Percentiles rank a stretch among this genome's conserved stretches.
phyloP scores from a whole-genome alignment of 2,797 vertebrate species.

The Moxostoma hubbsi region DNA sequence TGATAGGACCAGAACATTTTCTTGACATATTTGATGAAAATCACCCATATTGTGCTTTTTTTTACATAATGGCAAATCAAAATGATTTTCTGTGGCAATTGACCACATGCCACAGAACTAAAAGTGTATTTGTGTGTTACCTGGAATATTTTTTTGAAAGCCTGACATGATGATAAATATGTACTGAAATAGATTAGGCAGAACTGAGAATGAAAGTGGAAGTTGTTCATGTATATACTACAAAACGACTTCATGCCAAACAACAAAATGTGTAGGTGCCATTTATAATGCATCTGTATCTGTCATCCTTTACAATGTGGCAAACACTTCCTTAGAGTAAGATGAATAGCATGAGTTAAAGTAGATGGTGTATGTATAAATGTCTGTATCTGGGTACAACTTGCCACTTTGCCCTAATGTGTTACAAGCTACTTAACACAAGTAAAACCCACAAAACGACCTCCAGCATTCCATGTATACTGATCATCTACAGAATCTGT shows the following conservation, averaged over 20 bases:
- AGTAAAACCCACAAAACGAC: background rate
- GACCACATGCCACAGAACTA: background rate
- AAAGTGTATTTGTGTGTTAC: background rate
- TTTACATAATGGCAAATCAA: no score
- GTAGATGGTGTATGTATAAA: constrained; percentile 10
- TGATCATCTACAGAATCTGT: background rate
- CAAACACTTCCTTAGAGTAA: background rate
- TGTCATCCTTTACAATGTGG: constrained; percentile 1
- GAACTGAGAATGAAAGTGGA: background rate
- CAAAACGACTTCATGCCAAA: background rate
- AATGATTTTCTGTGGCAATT: background rate
- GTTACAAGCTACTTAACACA: background rate
- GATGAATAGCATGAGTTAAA: background rate
- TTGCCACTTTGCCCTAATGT: background rate
- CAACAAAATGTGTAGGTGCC: background rate
- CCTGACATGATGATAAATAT: background rate
- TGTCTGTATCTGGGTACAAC: background rate
- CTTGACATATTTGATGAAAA: no score
- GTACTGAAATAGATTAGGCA: background rate
- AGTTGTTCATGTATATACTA: background rate
- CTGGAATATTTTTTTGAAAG: background rate
- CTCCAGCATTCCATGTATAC: background rate
- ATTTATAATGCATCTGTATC: background rate
- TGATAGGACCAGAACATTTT: no score
- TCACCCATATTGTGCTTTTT: no score